These are phyloP conservation scores for Eunapius fragilis DNA, from an alignment of 37 sponge, comb jelly and placozoan species.

Conservation along the genomic window DNA sequence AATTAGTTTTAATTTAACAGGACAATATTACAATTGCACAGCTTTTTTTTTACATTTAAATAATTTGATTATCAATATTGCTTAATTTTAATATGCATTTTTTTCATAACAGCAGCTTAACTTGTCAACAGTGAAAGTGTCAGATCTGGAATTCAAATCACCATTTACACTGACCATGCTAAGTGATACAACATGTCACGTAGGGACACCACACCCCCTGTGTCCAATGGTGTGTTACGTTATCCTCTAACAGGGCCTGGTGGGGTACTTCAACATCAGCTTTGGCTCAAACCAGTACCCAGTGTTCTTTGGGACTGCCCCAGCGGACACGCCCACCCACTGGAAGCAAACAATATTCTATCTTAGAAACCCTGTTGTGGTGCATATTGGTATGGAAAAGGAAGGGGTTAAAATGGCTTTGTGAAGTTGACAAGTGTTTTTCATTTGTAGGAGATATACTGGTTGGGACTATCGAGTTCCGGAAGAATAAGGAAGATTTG, in stretches of 20 bases:
- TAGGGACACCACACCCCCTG: slow-evolving; percentile 18
- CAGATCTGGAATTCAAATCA: slow-evolving; percentile 58
- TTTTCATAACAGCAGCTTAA: slow-evolving; percentile 47
- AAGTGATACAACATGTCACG: slow-evolving; percentile 50
- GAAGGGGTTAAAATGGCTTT: background rate
- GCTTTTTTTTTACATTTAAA: no score
- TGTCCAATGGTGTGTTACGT: no score
- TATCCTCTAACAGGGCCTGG: slow-evolving; percentile 54
- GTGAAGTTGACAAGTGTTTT: background rate
- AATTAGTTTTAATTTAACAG: no score
- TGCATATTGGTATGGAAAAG: slow-evolving; percentile 57
- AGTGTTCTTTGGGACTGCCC: slow-evolving; percentile 53
- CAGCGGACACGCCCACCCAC: slow-evolving; percentile 71
- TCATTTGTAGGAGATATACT: slow-evolving; percentile 21
- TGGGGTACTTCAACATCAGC: slow-evolving; percentile 71
- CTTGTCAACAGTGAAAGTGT: slow-evolving; percentile 10
- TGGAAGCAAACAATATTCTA: slow-evolving; percentile 86
- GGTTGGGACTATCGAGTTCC: slow-evolving; percentile 13
- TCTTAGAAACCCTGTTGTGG: slow-evolving; percentile 42
- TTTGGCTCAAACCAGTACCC: slow-evolving; percentile 29
- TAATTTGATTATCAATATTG: no score
- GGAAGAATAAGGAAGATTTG: slow-evolving; percentile 30
- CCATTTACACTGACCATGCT: slow-evolving; percentile 48
- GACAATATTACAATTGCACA: no score
- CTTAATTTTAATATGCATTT: background rate